Evolutionary conservation across 2,113 vertebrate genomes (phyloP), one percentile per base, ranked within the genome.

Genomic region (Globicephala melas): DNA sequence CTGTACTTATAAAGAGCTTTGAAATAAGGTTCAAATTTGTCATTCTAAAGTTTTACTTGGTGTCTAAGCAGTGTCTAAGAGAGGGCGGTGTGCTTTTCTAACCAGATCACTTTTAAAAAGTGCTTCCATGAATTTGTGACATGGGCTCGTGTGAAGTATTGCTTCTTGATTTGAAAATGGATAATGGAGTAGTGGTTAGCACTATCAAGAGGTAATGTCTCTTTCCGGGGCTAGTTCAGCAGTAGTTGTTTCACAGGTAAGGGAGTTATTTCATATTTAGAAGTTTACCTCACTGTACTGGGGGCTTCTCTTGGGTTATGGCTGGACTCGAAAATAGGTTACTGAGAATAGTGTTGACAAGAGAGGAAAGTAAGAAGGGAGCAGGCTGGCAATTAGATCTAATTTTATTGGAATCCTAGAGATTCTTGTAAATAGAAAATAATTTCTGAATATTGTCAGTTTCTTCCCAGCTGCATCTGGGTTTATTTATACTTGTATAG

Each of bases 381-480:
- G 50, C 71, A 55, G 90, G 60, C 26, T 50, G 67, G 74, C 38
- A 88, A 62, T 93, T 74, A 85, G 31, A 79, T 88, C 38, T 31
- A 33, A 41, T 90, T 77, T 94, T 92, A 76, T 70, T 86, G 62
- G 63, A 62, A 18, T 96, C 28, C n/a, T 95, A 70, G 26, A 87
- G 26, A 81, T 28, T 92, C 44, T 85, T 94, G 20, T 74, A 80
- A 71, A 47, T 73, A 55, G 68, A 68, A 74, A 58, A 36, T 50
- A 63, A 85, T 88, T 89, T 94, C 55, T 89, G 44, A 55, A 80
- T 84, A 33, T 68, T 74, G 31, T 85, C 63, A 38, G 2, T 79
- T 93, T 20, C 21, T 95, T 91, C 15, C 28, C 20, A n/a, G 21
- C 38, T 77, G 17, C 6, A 38, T 73, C 84, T 95, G 50, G 21